These are phyloP conservation scores for Corythornis cristatus DNA, from an alignment of 2,113 vertebrate species.

Conservation along the genomic window DNA sequence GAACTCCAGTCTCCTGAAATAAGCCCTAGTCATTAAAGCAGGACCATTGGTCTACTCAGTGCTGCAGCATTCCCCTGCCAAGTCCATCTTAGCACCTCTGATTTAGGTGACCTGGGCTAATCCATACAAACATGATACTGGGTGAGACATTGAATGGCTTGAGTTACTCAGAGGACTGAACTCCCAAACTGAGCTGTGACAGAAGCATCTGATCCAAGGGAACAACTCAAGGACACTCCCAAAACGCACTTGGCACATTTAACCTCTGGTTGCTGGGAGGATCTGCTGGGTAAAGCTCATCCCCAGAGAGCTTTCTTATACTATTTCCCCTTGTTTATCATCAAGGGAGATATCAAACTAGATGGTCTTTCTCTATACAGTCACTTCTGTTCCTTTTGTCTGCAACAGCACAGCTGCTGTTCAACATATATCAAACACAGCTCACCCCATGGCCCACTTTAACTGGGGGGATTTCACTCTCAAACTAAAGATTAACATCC, in stretches of 20 bases:
- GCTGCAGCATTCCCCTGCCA: neutral
- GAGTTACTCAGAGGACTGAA: neutral
- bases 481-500: neutral
- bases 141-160: neutral
- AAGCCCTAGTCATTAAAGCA: neutral
- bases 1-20: neutral
- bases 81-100: neutral
- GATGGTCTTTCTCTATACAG: neutral
- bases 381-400: neutral
- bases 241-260: neutral
- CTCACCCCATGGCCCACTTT: neutral
- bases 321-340: neutral
- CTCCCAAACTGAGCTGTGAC: neutral
- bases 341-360: neutral
- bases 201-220: neutral
- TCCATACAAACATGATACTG: neutral
- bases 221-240: neutral
- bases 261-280: neutral
- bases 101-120: neutral
- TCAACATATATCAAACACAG: neutral
- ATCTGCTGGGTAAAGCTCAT: neutral
- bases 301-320: neutral
- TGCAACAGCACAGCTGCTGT: accelerated
- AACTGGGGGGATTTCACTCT: neutral
- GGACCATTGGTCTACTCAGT: neutral